Conservation (phyloP, 2,113 vertebrate species). For the Gadus chalcogrammus region DNA sequence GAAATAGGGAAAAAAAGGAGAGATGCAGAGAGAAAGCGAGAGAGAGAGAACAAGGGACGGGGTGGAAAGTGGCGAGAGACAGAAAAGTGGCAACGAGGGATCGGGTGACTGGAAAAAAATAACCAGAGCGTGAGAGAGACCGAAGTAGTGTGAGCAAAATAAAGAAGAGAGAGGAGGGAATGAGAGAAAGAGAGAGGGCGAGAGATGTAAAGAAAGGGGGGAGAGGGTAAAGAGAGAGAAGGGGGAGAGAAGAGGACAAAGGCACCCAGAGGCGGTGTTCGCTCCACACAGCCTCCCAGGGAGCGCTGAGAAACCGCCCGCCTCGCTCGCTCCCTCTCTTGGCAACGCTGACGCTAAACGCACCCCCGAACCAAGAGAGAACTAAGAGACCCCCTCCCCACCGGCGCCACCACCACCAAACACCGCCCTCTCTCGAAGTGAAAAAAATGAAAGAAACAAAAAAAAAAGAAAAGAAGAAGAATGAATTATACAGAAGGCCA, state of each 20-base stretch:
- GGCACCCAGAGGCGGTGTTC: constrained; percentile 66
- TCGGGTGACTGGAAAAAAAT: background rate
- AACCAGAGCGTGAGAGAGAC: constrained; percentile 21
- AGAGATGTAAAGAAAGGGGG: constrained; percentile 26
- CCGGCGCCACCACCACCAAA: background rate
- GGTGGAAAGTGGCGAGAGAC: constrained; percentile 17
- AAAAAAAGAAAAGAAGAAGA: too few relatives aligned
- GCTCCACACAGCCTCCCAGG: constrained; percentile 61
- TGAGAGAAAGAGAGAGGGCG: constrained; percentile 14
- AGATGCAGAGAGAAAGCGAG: constrained; percentile 46
- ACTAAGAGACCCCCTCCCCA: constrained; percentile 7
- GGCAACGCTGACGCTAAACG: background rate
- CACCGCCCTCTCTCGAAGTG: too few relatives aligned
- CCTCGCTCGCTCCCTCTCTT: constrained; percentile 15
- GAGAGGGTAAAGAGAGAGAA: constrained; percentile 12
- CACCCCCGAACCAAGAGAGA: background rate
- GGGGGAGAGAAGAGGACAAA: constrained; percentile 41
- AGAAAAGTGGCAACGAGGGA: constrained; percentile 50
- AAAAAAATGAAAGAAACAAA: too few relatives aligned
- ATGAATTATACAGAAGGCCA: too few relatives aligned
- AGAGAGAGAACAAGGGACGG: constrained; percentile 19
- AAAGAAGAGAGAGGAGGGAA: constrained; percentile 57
- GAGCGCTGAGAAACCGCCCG: constrained; percentile 58
- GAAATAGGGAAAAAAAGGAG: constrained; percentile 16
- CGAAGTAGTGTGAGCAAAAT: constrained; percentile 41